Conservation (phyloP, 92 coral and sea anemone species). For the Parazoanthus atlanticus region DNA sequence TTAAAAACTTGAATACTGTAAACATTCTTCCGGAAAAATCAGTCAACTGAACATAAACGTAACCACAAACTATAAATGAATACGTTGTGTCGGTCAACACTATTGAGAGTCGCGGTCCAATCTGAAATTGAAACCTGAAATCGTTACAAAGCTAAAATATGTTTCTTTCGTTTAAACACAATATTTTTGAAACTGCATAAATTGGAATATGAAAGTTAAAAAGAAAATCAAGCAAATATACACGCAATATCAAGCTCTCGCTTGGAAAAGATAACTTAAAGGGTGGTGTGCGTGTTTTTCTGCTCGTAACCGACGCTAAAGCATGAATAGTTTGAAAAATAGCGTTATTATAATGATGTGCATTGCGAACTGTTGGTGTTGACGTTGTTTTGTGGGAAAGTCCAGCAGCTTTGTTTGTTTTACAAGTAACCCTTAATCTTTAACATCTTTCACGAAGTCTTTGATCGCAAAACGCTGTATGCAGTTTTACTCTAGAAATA, state of each 20-base stretch:
- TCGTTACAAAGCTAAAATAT: neutral
- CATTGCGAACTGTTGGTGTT: constrained; percentile 6
- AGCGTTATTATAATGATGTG: neutral
- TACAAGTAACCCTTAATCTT: constrained; percentile 2
- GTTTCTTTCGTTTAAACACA: too few species aligned
- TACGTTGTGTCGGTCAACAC: too few species aligned
- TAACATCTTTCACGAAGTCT: neutral
- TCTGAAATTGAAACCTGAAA: neutral
- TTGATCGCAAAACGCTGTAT: neutral
- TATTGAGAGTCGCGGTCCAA: neutral
- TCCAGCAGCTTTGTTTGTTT: constrained; percentile 21
- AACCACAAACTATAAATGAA: neutral
- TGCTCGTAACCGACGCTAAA: neutral
- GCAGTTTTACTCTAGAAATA: neutral
- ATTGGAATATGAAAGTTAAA: neutral
- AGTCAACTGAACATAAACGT: neutral
- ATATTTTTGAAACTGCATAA: neutral
- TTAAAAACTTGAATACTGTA: neutral
- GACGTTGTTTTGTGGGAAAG: constrained; percentile 21
- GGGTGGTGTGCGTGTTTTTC: neutral
- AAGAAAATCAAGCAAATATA: neutral
- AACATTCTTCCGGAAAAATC: constrained; percentile 11
- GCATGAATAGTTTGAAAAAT: neutral
- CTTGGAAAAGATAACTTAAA: neutral
- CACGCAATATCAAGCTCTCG: neutral